phyloP scores from a whole-genome alignment of 2,888 invertebrate species.

The Netelia virgata region DNA sequence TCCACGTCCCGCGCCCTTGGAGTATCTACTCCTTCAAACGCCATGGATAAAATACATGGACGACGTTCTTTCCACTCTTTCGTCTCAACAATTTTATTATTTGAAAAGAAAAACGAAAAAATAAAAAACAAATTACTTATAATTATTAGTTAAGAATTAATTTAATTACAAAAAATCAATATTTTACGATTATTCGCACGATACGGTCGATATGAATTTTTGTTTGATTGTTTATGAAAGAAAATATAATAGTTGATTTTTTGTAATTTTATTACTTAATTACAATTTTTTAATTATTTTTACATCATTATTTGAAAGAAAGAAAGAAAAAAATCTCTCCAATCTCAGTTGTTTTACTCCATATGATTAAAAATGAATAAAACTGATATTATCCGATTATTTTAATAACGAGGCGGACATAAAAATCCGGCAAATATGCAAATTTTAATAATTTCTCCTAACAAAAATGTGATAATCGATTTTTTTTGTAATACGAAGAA shows the following conservation, averaged over 20 bases:
- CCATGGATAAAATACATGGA: neutral
- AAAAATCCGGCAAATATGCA: too few species aligned
- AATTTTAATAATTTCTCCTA: too few species aligned
- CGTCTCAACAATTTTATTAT: neutral
- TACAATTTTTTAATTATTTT: neutral
- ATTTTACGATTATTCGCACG: neutral
- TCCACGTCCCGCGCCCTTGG: neutral
- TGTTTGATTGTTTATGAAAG: neutral
- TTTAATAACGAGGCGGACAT: too few species aligned
- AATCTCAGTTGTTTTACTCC: too few species aligned
- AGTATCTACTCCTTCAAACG: neutral
- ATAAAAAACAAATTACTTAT: neutral
- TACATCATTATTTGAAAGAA: neutral
- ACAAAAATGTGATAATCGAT: too few species aligned
- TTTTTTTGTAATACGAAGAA: too few species aligned
- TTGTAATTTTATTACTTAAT: neutral
- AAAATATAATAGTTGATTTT: neutral
- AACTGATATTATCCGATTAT: too few species aligned
- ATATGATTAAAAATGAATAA: too few species aligned
- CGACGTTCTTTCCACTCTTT: neutral
- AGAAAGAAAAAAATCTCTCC: too few species aligned
- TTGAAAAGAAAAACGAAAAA: neutral
- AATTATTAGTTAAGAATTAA: neutral
- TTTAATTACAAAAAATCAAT: neutral
- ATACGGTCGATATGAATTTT: neutral